Evolutionary conservation across 92 coral and sea anemone genomes (phyloP).

Genomic region (Phenganax subtilis): DNA sequence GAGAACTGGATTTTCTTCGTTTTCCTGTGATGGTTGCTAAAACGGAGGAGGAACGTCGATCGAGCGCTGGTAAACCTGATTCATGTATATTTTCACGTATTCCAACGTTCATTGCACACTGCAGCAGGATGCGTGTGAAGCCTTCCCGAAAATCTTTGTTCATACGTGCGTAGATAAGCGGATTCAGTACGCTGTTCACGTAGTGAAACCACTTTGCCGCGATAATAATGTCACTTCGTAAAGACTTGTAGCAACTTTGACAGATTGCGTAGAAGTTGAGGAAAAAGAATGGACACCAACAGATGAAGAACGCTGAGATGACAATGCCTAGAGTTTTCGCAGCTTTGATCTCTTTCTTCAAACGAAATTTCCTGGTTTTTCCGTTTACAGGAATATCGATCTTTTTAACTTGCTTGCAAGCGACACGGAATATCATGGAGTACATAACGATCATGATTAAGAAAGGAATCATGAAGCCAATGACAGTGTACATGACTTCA

Average conservation of each 20-base stretch:
- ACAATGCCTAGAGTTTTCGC: constrained; percentile 92
- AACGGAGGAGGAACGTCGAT: constrained; percentile 22
- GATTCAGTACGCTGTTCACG: constrained; percentile 90
- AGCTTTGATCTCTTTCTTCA: constrained; percentile 83
- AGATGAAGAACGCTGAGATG: constrained; percentile 80
- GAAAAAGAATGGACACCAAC: constrained; percentile 97
- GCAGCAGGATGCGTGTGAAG: constrained; percentile 66
- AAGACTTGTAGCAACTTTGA: constrained; percentile 56
- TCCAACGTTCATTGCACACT: constrained; percentile 61
- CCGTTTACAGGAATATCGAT: constrained; percentile 74
- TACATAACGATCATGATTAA: constrained; percentile 70
- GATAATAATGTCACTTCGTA: constrained; percentile 67
- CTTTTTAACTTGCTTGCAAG: constrained; percentile 74
- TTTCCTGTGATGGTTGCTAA: neutral
- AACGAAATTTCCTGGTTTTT: constrained; percentile 71
- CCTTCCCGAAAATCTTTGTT: constrained; percentile 84
- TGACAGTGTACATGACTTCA: constrained; percentile 71
- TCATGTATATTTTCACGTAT: constrained; percentile 64
- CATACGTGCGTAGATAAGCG: constrained; percentile 93
- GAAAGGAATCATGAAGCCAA: constrained; percentile 75
- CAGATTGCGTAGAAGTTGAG: constrained; percentile 68
- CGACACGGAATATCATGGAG: constrained; percentile 76
- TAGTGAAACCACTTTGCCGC: constrained; percentile 96
- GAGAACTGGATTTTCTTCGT: constrained; percentile 28
- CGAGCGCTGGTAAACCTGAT: constrained; percentile 14